Evolutionary conservation across 37 sponge, comb jelly and placozoan genomes (phyloP), one percentile per base, ranked within the genome.

Genomic region (Cladorhizidae sp.): DNA sequence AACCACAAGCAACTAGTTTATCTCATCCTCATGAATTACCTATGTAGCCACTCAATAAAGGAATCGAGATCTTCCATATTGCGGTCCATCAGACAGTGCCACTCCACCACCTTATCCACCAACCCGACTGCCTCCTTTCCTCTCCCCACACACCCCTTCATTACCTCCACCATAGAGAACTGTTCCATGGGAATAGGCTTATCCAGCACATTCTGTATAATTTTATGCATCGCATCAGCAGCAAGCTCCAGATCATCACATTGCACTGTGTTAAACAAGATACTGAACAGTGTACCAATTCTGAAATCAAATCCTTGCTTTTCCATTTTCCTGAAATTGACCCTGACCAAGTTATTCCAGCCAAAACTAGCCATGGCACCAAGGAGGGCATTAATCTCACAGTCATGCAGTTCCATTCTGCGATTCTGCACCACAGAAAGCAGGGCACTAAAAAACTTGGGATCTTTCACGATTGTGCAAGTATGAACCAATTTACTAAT

Each of bases 131-230:
- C 58, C 39, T 21, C 40, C 37, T 57, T 61, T 1, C 57, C 58
- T 23, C 20, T 37, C 38, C 51, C 76, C 21, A 36, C 76, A 75
- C 76, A 57, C 59, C 8, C 59, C 36, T 57, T 57, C 11, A 57
- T 22, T 38, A 75, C 38, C 32, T 15, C 14, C 33, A 35, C 51
- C 58, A 75, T 29, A 0, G 26, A 1, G 6, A 56, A 15, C 20
- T 50, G 8, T 2, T 57, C 39, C 33, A 1, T 57, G 2, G 20
- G 20, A 42, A n/a, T 21, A 9, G 5, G 3, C 49, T 45, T 45
- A 45, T 45, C 49, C 49, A 45, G 8, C 5, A 45, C 49, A 45
- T 5, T 45, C 40, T n/a, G 2, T 3, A 23, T 43, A 8, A 21
- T 12, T 41, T 43, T 39, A 17, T 42, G 71, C 15, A 75, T 18